Evolutionary conservation across 2,113 vertebrate species (phyloP).

Genomic region (Poecile atricapillus): DNA sequence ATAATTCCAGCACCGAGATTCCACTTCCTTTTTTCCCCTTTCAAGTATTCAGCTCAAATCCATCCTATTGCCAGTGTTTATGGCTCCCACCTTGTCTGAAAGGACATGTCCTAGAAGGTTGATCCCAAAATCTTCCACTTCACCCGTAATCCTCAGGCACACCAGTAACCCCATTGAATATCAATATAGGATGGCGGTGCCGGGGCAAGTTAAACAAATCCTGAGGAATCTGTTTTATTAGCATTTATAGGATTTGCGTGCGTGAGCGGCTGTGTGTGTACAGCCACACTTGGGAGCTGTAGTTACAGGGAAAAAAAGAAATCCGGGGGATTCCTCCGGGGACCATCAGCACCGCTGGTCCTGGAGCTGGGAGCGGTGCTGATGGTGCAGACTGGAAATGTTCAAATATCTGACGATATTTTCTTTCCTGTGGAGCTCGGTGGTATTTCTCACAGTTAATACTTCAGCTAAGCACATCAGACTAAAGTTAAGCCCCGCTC

Average conservation of each 20-base stretch:
- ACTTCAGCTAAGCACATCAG: not conserved
- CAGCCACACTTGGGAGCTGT: constrained; percentile 25
- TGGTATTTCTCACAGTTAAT: constrained; percentile 34
- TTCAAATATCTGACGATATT: not conserved
- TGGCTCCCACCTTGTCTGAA: not conserved
- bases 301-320: not conserved
- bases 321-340: constrained; percentile 3
- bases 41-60: not conserved
- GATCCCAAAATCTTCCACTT: not conserved
- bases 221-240: constrained; percentile 55
- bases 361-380: not conserved
- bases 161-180: not conserved
- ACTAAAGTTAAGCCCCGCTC: not conserved
- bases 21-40: constrained; percentile 26
- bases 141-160: not conserved
- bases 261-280: constrained; percentile 10
- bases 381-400: not conserved
- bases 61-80: not conserved
- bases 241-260: constrained; percentile 51
- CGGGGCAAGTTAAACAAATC: constrained; percentile 48
- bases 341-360: not conserved
- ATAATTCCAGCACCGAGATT: not conserved
- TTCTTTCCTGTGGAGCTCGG: constrained; percentile 16
- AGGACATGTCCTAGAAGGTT: not conserved
- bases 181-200: not conserved